Percentiles rank a stretch among this genome's conserved stretches.
Evolutionary conservation across 64 coral and sea anemone genomes (phyloP).

Genomic region (Dendronephthya gigantea): DNA sequence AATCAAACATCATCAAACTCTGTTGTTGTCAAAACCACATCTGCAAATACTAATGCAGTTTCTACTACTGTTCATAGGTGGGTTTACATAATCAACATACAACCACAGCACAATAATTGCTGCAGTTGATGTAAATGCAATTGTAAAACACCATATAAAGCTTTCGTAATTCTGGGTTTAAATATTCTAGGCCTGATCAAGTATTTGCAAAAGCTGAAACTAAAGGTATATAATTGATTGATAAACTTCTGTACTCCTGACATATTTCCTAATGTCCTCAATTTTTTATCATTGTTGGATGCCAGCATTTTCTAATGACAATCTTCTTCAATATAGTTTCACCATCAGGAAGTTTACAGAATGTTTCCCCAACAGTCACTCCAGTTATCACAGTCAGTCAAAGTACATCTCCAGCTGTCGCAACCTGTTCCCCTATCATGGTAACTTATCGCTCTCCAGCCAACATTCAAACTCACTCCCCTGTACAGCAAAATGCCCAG

Average conservation of each 20-base stretch:
- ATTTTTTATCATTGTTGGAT: too few species aligned
- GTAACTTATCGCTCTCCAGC: slow-evolving; percentile 37
- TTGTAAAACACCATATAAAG: neutral
- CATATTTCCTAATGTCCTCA: neutral
- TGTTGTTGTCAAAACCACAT: slow-evolving; percentile 69
- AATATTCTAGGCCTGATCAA: neutral
- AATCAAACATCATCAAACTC: slow-evolving; percentile 39
- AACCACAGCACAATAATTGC: neutral
- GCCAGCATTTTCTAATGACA: neutral
- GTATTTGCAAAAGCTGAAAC: neutral
- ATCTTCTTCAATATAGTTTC: slow-evolving; percentile 39
- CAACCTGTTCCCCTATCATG: slow-evolving; percentile 37
- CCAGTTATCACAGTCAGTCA: slow-evolving; percentile 31
- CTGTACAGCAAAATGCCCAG: slow-evolving; percentile 22
- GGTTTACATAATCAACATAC: neutral
- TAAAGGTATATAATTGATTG: neutral
- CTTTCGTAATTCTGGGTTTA: neutral
- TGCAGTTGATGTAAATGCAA: neutral
- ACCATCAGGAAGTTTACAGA: slow-evolving; percentile 74
- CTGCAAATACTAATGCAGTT: slow-evolving; percentile 73
- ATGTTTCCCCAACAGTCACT: slow-evolving; percentile 84
- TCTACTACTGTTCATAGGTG: slow-evolving; percentile 59
- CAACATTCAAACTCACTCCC: slow-evolving; percentile 19
- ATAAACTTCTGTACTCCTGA: neutral
- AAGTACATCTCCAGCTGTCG: slow-evolving; percentile 46